Evolutionary conservation across 2,113 vertebrate genomes (phyloP).

Genomic region (Corythornis cristatus): DNA sequence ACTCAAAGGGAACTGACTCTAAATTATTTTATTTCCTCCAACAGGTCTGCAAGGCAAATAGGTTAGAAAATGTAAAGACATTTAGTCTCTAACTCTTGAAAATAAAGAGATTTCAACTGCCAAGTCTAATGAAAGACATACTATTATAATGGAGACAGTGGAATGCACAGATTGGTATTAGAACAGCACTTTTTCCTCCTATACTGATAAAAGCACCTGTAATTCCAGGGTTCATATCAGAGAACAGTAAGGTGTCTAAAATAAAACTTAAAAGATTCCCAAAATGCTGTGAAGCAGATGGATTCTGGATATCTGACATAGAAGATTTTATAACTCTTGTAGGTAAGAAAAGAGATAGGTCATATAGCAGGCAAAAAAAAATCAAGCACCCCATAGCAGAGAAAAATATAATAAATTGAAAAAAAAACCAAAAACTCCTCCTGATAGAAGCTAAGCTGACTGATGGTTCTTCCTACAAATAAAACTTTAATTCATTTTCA

Average conservation of each 20-base stretch:
- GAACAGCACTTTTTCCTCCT: background rate
- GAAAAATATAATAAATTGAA: background rate
- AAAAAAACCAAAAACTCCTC: background rate
- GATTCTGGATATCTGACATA: background rate
- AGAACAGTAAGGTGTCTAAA: background rate
- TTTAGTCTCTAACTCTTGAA: background rate
- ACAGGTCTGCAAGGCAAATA: background rate
- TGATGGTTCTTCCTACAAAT: background rate
- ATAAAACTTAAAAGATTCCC: background rate
- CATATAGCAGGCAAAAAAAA: background rate
- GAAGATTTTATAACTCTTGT: background rate
- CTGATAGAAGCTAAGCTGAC: background rate
- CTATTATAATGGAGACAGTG: background rate
- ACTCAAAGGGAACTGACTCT: background rate
- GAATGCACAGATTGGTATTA: background rate
- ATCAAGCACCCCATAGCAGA: background rate
- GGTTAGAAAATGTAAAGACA: background rate
- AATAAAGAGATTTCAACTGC: background rate
- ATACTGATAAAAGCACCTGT: background rate
- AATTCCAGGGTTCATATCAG: background rate
- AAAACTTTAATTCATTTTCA: background rate
- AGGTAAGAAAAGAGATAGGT: background rate
- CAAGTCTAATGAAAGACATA: background rate
- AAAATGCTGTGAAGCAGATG: background rate
- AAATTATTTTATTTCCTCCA: background rate